phyloP scores from a whole-genome alignment of 2,888 invertebrate genomes.

The Lottia gigantea region DNA sequence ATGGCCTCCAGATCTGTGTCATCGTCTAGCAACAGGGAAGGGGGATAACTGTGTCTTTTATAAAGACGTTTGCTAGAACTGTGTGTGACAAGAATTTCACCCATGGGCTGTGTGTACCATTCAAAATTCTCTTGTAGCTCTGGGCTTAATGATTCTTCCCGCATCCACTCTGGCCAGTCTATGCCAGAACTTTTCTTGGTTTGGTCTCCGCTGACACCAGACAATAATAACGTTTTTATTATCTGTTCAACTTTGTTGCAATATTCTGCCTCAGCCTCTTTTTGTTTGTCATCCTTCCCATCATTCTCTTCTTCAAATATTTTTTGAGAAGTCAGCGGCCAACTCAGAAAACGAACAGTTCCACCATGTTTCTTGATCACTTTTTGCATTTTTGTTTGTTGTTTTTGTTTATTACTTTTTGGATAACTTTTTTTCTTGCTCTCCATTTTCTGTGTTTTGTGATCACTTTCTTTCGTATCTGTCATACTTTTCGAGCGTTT shows the following conservation, averaged over 20 bases:
- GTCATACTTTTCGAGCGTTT: neutral
- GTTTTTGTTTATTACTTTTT: slow-evolving; percentile 8
- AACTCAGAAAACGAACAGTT: slow-evolving; percentile 31
- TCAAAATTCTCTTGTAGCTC: slow-evolving; percentile 52
- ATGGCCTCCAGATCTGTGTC: neutral
- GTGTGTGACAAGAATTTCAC: slow-evolving; percentile 40
- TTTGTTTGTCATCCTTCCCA: slow-evolving; percentile 7
- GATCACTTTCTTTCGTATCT: slow-evolving; percentile 14
- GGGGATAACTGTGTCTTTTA: slow-evolving; percentile 46
- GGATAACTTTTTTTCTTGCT: slow-evolving; percentile 12
- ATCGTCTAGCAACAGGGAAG: slow-evolving; percentile 13
- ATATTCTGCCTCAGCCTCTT: slow-evolving; percentile 32
- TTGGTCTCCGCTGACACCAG: slow-evolving; percentile 16
- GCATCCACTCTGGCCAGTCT: slow-evolving; percentile 18
- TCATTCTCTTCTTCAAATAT: neutral
- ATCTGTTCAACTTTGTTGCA: slow-evolving; percentile 46
- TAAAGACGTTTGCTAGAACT: slow-evolving; percentile 43
- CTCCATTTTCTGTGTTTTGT: neutral
- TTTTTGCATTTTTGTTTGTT: slow-evolving; percentile 14
- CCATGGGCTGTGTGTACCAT: slow-evolving; percentile 58
- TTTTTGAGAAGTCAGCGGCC: slow-evolving; percentile 32
- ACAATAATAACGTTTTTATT: slow-evolving; percentile 44
- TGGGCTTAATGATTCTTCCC: slow-evolving; percentile 40
- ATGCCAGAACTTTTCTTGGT: neutral
- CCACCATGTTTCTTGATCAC: slow-evolving; percentile 16